Percentiles rank a stretch among this genome's conserved stretches.
Evolutionary conservation across 2,888 invertebrate species (phyloP).

Genomic region (Troides aeacus): DNA sequence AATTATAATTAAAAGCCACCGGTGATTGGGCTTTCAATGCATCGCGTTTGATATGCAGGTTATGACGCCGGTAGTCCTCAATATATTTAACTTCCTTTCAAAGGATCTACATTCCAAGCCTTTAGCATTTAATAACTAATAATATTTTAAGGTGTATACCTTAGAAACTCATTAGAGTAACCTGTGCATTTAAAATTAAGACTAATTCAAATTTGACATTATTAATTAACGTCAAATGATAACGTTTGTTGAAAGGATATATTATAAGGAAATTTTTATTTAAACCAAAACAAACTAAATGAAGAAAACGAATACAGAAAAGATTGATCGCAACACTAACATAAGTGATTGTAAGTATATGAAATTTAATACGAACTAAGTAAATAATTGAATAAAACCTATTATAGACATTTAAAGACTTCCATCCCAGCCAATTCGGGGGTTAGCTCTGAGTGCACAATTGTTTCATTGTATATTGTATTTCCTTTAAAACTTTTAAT

Average conservation of each 20-base stretch:
- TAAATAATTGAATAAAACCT: background rate
- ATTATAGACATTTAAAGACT: background rate
- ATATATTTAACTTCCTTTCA: too few species aligned
- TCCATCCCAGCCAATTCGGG: background rate
- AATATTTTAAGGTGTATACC: background rate
- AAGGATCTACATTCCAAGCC: too few species aligned
- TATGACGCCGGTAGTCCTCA: too few species aligned
- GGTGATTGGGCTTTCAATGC: too few species aligned
- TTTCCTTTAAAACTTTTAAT: too few species aligned
- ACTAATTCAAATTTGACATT: slow-evolving; percentile 9
- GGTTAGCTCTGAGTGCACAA: background rate
- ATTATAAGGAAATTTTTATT: background rate
- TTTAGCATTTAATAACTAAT: too few species aligned
- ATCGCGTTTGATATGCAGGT: too few species aligned
- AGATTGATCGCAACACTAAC: slow-evolving; percentile 40
- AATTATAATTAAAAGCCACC: too few species aligned
- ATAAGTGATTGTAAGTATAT: slow-evolving; percentile 44
- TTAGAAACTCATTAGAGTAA: background rate
- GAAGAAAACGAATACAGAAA: slow-evolving; percentile 37
- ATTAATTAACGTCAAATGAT: slow-evolving; percentile 8
- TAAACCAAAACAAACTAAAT: slow-evolving; percentile 3
- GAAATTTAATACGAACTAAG: background rate
- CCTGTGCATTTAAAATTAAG: slow-evolving; percentile 1
- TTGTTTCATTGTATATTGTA: background rate
- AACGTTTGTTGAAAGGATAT: background rate